phyloP scores from a whole-genome alignment of 2,888 invertebrate genomes.

The Tachina lurida region DNA sequence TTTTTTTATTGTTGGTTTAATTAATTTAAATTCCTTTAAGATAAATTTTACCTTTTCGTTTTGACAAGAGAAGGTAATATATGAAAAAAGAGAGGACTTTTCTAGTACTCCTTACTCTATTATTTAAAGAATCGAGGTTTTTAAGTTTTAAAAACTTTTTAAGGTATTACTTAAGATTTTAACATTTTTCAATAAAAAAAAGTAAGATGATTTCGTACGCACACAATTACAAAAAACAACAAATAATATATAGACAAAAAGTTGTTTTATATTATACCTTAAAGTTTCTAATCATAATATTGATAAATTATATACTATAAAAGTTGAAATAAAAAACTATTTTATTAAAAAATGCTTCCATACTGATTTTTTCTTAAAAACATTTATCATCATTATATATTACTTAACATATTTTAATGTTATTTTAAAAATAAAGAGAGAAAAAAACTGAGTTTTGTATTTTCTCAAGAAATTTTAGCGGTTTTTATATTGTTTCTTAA shows the following conservation, averaged over 20 bases:
- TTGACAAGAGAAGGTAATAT: conserved; percentile 56
- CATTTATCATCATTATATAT: conserved; percentile 62
- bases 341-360: conserved; percentile 65
- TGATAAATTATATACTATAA: conserved; percentile 67
- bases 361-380: conserved; percentile 65
- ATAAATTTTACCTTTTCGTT: conserved; percentile 60
- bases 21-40: conserved; percentile 67
- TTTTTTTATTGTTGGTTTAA: conserved; percentile 52
- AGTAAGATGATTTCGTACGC: conserved; percentile 51
- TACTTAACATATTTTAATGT: conserved; percentile 56
- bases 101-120: conserved; percentile 21
- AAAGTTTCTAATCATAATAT: conserved; percentile 66
- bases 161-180: conserved; percentile 54
- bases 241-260: conserved; percentile 32
- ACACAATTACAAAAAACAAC: conserved; percentile 65
- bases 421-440: conserved; percentile 25
- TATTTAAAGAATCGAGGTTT: conserved; percentile 45
- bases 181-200: conserved; percentile 58
- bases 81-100: conserved; percentile 63
- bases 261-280: conserved; percentile 59
- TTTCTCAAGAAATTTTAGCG: conserved; percentile 39
- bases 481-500: conserved; percentile 51
- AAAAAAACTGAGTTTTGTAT: conserved; percentile 46
- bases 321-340: conserved; percentile 64
- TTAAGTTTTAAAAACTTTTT: conserved; percentile 70